These are phyloP conservation scores for Caranx melampygus DNA, from an alignment of 2,113 vertebrate species.

Conservation along the genomic window DNA sequence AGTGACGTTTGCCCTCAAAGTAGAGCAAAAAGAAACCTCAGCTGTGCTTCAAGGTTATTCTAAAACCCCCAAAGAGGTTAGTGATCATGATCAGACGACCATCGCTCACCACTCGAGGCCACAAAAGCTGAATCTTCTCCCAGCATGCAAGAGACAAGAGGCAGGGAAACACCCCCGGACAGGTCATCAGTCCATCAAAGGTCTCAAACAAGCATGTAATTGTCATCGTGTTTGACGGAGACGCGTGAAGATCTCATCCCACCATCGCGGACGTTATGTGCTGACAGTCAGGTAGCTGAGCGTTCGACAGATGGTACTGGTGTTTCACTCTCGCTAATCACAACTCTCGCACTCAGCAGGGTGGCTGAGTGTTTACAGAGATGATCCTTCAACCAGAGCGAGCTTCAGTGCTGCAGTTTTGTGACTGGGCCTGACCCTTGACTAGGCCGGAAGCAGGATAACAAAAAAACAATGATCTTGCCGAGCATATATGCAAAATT, in stretches of 20 bases:
- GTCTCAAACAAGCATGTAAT: background rate
- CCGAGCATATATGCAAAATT: background rate
- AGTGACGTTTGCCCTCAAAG: background rate
- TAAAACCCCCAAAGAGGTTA: background rate
- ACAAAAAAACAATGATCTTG: background rate
- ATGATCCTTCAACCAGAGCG: constrained; percentile 39
- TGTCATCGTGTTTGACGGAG: background rate
- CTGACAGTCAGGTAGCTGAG: constrained; percentile 59
- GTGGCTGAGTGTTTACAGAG: constrained; percentile 48
- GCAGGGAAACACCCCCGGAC: background rate
- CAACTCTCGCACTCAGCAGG: constrained; percentile 64
- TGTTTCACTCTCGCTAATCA: constrained; percentile 68
- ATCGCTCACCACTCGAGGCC: constrained; percentile 16
- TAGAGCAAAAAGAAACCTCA: constrained; percentile 1
- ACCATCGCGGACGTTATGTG: constrained; percentile 33
- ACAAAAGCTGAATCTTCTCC: background rate
- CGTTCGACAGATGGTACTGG: constrained; percentile 65
- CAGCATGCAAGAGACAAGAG: background rate
- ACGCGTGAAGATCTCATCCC: constrained; percentile 26
- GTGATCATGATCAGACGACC: background rate
- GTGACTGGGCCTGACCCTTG: constrained; percentile 23
- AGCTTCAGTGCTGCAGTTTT: constrained; percentile 12
- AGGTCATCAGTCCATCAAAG: constrained; percentile 7
- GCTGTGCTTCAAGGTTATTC: constrained; percentile 1
- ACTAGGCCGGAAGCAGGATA: constrained; percentile 1